Percentiles rank a stretch among this genome's conserved stretches.
Conservation (phyloP, 2,888 invertebrate genomes). For the Orthonevra nobilis region DNA sequence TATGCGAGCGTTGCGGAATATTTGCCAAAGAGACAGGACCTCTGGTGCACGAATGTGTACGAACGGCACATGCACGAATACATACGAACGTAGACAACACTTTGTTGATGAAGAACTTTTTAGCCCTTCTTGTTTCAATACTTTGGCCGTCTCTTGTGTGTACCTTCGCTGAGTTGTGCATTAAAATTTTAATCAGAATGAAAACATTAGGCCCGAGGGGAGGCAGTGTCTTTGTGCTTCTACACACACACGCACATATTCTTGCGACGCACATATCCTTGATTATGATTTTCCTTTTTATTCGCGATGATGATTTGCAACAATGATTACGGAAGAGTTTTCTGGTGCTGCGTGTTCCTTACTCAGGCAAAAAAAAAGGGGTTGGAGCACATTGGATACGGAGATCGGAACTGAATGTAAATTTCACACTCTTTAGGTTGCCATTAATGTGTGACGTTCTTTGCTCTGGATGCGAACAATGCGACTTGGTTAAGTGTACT, state of each 20-base stretch:
- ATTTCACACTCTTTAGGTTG: conserved; percentile 46
- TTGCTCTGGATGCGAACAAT: conserved; percentile 5
- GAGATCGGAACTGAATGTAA: conserved; percentile 14
- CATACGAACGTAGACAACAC: background rate
- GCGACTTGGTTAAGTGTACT: conserved; percentile 2
- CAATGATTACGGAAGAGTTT: conserved; percentile 46
- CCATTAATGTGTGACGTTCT: conserved; percentile 24
- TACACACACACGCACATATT: conserved; percentile 22
- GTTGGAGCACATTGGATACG: conserved; percentile 9
- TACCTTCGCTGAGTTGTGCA: conserved; percentile 28
- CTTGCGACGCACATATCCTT: conserved; percentile 43
- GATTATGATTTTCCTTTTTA: conserved; percentile 65
- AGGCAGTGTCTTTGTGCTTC: conserved; percentile 33
- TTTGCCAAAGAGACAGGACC: conserved; percentile 11
- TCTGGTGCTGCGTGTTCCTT: conserved; percentile 1
- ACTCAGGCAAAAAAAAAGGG: conserved; percentile 34
- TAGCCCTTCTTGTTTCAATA: conserved; percentile 17
- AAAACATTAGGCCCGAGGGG: conserved; percentile 49
- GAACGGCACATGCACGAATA: background rate
- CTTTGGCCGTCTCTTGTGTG: background rate
- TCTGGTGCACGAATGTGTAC: background rate
- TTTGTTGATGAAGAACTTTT: conserved; percentile 10
- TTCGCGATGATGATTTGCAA: conserved; percentile 62
- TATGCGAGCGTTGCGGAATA: conserved; percentile 2
- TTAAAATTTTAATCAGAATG: conserved; percentile 67